Percentiles rank a stretch among this genome's conserved stretches.
Evolutionary conservation across 2,797 vertebrate species (phyloP).

Genomic region (Morelia viridis): DNA sequence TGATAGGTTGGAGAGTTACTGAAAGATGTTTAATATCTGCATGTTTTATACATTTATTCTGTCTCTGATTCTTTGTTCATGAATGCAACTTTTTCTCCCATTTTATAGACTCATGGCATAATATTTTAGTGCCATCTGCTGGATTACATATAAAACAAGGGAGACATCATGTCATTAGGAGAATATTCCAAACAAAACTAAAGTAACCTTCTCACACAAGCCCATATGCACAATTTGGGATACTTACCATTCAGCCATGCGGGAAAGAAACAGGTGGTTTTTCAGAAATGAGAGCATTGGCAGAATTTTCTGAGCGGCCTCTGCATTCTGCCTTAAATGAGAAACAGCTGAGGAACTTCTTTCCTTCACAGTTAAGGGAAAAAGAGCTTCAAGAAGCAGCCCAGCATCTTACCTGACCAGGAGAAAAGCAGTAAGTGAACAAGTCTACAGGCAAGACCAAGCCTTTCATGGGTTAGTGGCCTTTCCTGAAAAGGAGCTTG

Average conservation of each 20-base stretch:
- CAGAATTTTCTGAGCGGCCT: not conserved
- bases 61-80: constrained; percentile 49
- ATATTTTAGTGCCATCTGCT: constrained; percentile 66
- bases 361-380: not conserved
- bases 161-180: not conserved
- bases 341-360: not conserved
- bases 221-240: not conserved
- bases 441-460: not conserved
- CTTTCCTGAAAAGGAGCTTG: not conserved
- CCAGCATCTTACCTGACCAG: not conserved
- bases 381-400: not conserved
- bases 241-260: not conserved
- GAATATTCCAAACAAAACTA: not conserved
- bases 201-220: not conserved
- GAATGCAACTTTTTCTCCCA: constrained; percentile 42
- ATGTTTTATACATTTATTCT: not conserved
- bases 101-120: constrained; percentile 37
- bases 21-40: constrained; percentile 15
- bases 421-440: not conserved
- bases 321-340: not conserved
- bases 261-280: not conserved
- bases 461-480: not conserved
- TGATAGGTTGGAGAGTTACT: constrained; percentile 31
- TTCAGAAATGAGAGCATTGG: not conserved
- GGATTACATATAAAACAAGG: constrained; percentile 39